A percentile compares a stretch with the other conserved stretches of the same genome.
phyloP scores from a whole-genome alignment of 2,888 invertebrate species.

The Atethmia centrago region DNA sequence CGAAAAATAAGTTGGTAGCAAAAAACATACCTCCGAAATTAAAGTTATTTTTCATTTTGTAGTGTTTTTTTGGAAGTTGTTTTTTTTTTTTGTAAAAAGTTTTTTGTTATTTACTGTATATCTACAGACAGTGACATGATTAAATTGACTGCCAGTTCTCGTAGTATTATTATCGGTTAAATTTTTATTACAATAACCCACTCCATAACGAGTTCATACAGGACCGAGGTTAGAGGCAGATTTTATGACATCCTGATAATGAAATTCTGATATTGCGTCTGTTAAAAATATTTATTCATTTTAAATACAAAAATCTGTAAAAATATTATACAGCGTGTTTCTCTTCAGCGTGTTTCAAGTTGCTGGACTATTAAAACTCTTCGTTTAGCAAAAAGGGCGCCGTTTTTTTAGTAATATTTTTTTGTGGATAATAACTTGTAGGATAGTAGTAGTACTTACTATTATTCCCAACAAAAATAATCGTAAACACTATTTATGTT shows the following conservation, averaged over 20 bases:
- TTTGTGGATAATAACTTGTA: not conserved
- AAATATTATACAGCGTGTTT: not conserved
- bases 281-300: not conserved
- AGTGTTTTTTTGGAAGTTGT: too few species aligned
- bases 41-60: too few species aligned
- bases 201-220: not conserved
- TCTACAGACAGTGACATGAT: too few species aligned
- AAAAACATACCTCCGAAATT: too few species aligned
- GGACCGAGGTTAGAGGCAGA: not conserved
- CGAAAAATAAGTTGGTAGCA: too few species aligned
- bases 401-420: not conserved
- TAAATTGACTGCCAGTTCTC: too few species aligned
- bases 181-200: not conserved
- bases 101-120: too few species aligned
- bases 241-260: not conserved
- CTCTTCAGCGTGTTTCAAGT: too few species aligned
- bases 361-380: not conserved
- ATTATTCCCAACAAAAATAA: conserved; percentile 10
- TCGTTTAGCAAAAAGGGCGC: not conserved
- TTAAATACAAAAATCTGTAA: not conserved
- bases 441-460: not conserved
- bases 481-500: conserved; percentile 1
- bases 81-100: too few species aligned
- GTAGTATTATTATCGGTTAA: not conserved
- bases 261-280: not conserved